These are phyloP conservation scores for Murina feae DNA, from an alignment of 2,113 vertebrate genomes.

Conservation along the genomic window DNA sequence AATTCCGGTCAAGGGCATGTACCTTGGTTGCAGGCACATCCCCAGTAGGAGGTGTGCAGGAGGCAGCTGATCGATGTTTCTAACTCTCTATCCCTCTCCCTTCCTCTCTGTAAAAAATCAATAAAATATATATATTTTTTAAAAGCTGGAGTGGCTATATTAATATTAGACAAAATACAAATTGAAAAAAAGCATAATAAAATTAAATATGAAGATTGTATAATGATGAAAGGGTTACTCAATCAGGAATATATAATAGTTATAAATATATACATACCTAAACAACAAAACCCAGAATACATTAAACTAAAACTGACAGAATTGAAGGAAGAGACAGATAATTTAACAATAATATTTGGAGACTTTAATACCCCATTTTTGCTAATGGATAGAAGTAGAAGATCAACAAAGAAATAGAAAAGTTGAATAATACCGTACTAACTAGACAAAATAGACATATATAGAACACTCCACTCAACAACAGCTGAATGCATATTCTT, in stretches of 20 bases:
- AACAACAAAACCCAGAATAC: background rate
- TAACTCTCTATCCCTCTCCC: too few relatives aligned
- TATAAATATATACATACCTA: background rate
- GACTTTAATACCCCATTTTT: background rate
- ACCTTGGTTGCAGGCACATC: too few relatives aligned
- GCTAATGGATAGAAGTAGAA: background rate
- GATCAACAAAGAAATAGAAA: background rate
- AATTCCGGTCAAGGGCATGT: too few relatives aligned
- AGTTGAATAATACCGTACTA: background rate
- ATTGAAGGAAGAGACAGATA: background rate
- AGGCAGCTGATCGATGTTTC: too few relatives aligned
- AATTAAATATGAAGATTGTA: background rate
- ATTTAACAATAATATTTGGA: background rate
- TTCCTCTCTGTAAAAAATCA: too few relatives aligned
- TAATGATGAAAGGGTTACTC: background rate
- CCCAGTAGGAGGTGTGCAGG: too few relatives aligned
- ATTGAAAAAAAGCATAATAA: background rate
- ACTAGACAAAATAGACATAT: background rate
- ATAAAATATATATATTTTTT: too few relatives aligned
- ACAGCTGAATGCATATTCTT: background rate
- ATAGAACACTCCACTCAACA: background rate
- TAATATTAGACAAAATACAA: background rate
- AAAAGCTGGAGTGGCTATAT: background rate
- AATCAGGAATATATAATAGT: background rate
- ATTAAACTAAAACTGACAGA: background rate